Evolutionary conservation across 2,797 vertebrate genomes (phyloP), one percentile per base, ranked within the genome.

Genomic region (Schizopygopsis malacanthus): DNA sequence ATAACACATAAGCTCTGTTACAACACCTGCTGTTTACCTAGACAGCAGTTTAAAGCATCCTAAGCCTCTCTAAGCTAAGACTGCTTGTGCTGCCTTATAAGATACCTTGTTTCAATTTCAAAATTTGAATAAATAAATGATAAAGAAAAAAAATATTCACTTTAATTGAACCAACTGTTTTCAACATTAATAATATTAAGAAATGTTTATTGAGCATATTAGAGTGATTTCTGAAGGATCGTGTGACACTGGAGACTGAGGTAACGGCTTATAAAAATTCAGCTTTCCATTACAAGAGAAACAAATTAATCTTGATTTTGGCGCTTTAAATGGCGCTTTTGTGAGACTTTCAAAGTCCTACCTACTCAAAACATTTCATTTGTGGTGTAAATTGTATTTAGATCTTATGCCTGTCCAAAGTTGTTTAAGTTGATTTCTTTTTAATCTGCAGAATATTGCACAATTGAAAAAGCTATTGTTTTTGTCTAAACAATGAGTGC

Each of bases 1-100:
- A 22, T 73, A 22, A 61, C 18, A 47, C 16, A 8, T 63, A 83
- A 76, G 16, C 28, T 59, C 25, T 83, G 37, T 50, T 22, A 20
- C 20, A 76, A 75, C 47, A 70, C 47, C 47, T 81, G 47, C 47
- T 81, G 65, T 54, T 54, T 70, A 69, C 37, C 65, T 39, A 69
- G 20, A 54, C 11, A 52, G 47, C 15, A 79, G 45, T 79, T 79
- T 45, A 45, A 79, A 10, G 10, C 56, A 63, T 43, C 56, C 16
- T 61, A 79, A 7, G 56, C 15, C 54, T 43, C 33, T 11, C 33
- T 6, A 41, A 41, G 54, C 37, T 61, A 79, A 61, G 18, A 37
- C 75, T 43, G 39, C 41, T 25, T 16, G 7, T 63, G 39, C 2
- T n/a, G 76, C 4, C 47, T n/a, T 47, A 20, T 41, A 41, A 59